Percentiles rank a stretch among this genome's conserved stretches.
These are phyloP conservation scores for Baccha elongata DNA, from an alignment of 2,888 invertebrate genomes.

Conservation along the genomic window DNA sequence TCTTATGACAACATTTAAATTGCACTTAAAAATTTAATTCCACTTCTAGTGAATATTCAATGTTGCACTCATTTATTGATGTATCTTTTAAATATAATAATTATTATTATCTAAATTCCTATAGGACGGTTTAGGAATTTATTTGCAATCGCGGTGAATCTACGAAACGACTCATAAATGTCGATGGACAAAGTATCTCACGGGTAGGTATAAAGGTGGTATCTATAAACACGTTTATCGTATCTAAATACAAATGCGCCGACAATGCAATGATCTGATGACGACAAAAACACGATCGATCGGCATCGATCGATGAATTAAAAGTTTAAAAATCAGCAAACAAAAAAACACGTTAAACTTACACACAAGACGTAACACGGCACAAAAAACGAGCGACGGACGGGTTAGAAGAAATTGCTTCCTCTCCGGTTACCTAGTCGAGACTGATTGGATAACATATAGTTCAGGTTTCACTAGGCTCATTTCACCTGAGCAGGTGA, in stretches of 20 bases:
- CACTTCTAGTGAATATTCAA: background rate
- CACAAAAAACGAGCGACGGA: conserved; percentile 58
- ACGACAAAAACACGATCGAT: conserved; percentile 44
- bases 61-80: conserved; percentile 24
- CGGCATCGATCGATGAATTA: conserved; percentile 34
- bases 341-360: conserved; percentile 48
- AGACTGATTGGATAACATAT: conserved; percentile 82
- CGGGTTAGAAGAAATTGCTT: conserved; percentile 75
- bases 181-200: conserved; percentile 55
- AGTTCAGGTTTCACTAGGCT: conserved; percentile 81
- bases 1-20: conserved; percentile 15
- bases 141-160: conserved; percentile 27
- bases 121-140: background rate
- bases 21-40: conserved; percentile 29
- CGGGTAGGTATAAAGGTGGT: conserved; percentile 54
- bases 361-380: conserved; percentile 33
- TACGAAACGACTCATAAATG: conserved; percentile 18
- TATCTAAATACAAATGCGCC: conserved; percentile 23
- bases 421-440: conserved; percentile 82
- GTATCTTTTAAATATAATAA: conserved; percentile 29
- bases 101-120: conserved; percentile 55
- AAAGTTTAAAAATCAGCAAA: background rate
- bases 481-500: conserved; percentile 74
- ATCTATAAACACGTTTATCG: conserved; percentile 40
- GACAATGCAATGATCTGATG: conserved; percentile 36